These are phyloP conservation scores for Muschampia plurimacula DNA, from an alignment of 2,888 invertebrate species.

Conservation along the genomic window DNA sequence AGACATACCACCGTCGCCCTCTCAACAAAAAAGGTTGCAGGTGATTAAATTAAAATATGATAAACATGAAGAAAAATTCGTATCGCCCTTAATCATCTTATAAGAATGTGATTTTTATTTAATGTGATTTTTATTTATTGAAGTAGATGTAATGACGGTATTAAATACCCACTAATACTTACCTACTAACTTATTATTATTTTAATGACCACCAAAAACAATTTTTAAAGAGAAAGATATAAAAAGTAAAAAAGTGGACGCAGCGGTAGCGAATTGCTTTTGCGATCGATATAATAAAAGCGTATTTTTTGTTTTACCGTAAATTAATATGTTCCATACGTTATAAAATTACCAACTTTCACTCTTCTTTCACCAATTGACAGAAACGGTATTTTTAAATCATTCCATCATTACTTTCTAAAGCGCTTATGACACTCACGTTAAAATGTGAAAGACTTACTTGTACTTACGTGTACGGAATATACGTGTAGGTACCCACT, in stretches of 20 bases:
- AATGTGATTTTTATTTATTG: too few relatives aligned
- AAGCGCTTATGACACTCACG: constrained; percentile 44
- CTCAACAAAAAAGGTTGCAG: too few relatives aligned
- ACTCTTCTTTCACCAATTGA: constrained; percentile 29
- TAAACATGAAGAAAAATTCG: too few relatives aligned
- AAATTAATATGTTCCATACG: constrained; percentile 19
- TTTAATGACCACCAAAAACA: neutral
- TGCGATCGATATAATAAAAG: constrained; percentile 17
- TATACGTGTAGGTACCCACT: neutral
- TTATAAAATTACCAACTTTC: constrained; percentile 28
- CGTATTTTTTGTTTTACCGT: constrained; percentile 17
- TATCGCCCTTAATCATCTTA: too few relatives aligned
- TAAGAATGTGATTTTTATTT: too few relatives aligned
- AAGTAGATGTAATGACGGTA: too few relatives aligned
- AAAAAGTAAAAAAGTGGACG: neutral
- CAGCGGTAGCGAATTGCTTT: neutral
- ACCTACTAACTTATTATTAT: too few relatives aligned
- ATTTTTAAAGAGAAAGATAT: neutral
- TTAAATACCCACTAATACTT: too few relatives aligned
- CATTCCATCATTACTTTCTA: constrained; percentile 48
- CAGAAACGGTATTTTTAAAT: constrained; percentile 40
- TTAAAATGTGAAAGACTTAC: constrained; percentile 19
- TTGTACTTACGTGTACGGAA: too few relatives aligned
- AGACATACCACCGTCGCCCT: too few relatives aligned
- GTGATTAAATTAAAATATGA: too few relatives aligned